Conservation (phyloP, 2,888 invertebrate genomes). For the Chrysolina americana region DNA sequence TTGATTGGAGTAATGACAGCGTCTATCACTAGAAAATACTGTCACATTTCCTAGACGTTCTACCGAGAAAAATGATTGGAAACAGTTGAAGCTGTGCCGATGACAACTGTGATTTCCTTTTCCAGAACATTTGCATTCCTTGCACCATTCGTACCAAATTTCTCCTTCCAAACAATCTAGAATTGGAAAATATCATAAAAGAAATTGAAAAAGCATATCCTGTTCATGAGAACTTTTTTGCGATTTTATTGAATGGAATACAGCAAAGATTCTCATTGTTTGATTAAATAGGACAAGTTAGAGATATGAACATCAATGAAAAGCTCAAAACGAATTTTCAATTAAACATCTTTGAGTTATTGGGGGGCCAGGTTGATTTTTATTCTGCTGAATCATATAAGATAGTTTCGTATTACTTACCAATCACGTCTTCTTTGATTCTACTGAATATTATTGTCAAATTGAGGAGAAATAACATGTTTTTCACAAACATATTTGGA, state of each 20-base stretch:
- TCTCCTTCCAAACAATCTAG: constrained; percentile 49
- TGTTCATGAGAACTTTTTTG: no score
- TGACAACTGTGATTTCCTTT: constrained; percentile 8
- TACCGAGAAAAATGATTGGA: constrained; percentile 15
- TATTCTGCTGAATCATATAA: no score
- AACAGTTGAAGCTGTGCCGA: neutral
- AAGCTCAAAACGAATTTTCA: no score
- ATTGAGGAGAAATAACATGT: neutral
- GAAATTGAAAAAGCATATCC: no score
- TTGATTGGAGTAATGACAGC: constrained; percentile 34
- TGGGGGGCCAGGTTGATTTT: no score
- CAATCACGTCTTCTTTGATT: neutral
- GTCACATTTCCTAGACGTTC: constrained; percentile 16
- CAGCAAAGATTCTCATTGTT: no score
- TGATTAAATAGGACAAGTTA: no score
- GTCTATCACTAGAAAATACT: constrained; percentile 12
- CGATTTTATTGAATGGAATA: no score
- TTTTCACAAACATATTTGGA: neutral
- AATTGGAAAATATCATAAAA: neutral
- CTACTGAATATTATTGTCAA: neutral
- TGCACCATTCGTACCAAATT: constrained; percentile 47
- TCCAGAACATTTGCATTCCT: constrained; percentile 43
- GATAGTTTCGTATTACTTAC: neutral
- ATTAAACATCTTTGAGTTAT: no score
- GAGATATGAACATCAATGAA: no score